Evolutionary conservation across 1,140 invertebrate species (phyloP).

Genomic region (Leptopilina clavipes): DNA sequence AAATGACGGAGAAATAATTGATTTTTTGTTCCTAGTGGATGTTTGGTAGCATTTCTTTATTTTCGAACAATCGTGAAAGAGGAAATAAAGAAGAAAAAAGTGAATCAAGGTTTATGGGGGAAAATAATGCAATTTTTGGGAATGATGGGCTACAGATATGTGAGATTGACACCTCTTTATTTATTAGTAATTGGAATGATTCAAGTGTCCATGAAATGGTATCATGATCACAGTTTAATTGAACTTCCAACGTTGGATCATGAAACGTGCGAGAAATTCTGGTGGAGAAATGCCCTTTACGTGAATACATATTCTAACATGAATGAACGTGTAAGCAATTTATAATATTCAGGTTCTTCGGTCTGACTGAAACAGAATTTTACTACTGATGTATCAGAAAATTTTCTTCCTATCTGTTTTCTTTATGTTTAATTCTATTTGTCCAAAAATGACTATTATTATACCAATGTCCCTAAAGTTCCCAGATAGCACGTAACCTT

Average conservation of each 20-base stretch:
- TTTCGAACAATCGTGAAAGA: slow-evolving; percentile 67
- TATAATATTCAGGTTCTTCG: no score
- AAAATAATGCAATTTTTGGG: slow-evolving; percentile 65
- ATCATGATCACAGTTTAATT: slow-evolving; percentile 62
- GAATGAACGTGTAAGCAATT: slow-evolving; percentile 68
- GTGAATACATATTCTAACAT: slow-evolving; percentile 70
- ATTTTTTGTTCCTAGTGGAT: slow-evolving; percentile 59
- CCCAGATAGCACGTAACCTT: no score
- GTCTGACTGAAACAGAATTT: no score
- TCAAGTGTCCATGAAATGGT: slow-evolving; percentile 63
- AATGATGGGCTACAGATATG: slow-evolving; percentile 67
- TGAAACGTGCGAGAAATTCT: slow-evolving; percentile 68
- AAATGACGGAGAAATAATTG: background rate
- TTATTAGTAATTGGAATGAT: slow-evolving; percentile 64
- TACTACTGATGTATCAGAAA: no score
- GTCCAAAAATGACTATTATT: no score
- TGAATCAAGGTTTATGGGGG: slow-evolving; percentile 56
- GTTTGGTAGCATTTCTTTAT: slow-evolving; percentile 70
- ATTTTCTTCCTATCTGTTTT: no score
- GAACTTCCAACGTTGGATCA: slow-evolving; percentile 63
- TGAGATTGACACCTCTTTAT: slow-evolving; percentile 69
- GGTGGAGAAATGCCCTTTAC: slow-evolving; percentile 73
- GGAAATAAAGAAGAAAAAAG: slow-evolving; percentile 55
- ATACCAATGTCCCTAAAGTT: no score
- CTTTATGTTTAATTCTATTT: no score